Conservation (phyloP, 2,797 vertebrate genomes). For the Meda fulgida region DNA sequence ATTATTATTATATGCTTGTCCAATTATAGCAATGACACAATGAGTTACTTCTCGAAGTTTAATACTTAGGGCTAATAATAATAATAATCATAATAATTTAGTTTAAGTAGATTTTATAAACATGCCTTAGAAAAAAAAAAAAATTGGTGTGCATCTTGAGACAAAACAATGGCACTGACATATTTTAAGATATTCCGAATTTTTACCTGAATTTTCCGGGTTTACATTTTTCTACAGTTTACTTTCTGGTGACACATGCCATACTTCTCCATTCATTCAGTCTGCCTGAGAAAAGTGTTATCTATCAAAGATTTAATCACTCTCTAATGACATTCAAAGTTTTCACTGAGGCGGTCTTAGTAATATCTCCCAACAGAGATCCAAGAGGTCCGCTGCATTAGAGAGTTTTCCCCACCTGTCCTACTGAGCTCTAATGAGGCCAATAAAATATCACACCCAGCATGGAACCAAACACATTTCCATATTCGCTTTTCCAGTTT, state of each 20-base stretch:
- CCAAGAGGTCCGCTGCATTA: conserved; percentile 64
- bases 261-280: not conserved
- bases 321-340: conserved; percentile 13
- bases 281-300: not conserved
- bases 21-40: too few species aligned
- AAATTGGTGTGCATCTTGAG: too few species aligned
- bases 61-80: not conserved
- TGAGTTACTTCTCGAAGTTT: too few species aligned
- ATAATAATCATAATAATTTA: not conserved
- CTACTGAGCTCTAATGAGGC: conserved; percentile 75
- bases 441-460: conserved; percentile 75
- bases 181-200: too few species aligned
- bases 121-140: too few species aligned
- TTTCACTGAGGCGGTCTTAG: not conserved
- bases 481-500: conserved; percentile 49
- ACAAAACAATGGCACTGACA: too few species aligned
- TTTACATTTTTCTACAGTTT: not conserved
- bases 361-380: conserved; percentile 31
- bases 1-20: not conserved
- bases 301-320: conserved; percentile 1
- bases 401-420: conserved; percentile 67
- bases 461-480: conserved; percentile 56
- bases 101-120: too few species aligned
- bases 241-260: not conserved
- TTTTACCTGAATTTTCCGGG: not conserved